Percentiles rank a stretch among this genome's conserved stretches.
These are phyloP conservation scores for Monochamus alternatus DNA, from an alignment of 2,888 invertebrate genomes.

Conservation along the genomic window DNA sequence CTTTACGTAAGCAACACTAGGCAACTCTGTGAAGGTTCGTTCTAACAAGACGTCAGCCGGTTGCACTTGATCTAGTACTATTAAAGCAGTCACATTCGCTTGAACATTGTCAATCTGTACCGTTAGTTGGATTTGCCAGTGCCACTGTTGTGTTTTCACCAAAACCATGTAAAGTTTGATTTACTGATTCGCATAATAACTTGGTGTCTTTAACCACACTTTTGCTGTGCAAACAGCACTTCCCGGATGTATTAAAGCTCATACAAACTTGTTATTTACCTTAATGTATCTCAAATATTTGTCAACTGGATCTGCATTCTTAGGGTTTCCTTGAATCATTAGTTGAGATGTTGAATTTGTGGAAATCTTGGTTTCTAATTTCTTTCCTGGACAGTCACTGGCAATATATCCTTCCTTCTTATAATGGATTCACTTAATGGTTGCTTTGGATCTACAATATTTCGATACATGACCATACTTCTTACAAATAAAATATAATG, in stretches of 20 bases:
- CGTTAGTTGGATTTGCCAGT: slow-evolving; percentile 7
- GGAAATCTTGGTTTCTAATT: background rate
- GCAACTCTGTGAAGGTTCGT: slow-evolving; percentile 9
- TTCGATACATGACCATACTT: no score
- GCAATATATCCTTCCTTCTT: no score
- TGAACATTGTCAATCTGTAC: background rate
- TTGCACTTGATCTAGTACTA: slow-evolving; percentile 17
- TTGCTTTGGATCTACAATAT: no score
- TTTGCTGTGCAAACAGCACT: slow-evolving; percentile 22
- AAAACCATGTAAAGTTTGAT: slow-evolving; percentile 10
- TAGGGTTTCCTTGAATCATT: background rate
- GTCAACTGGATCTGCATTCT: background rate
- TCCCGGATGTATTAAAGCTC: slow-evolving; percentile 18
- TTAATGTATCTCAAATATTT: background rate
- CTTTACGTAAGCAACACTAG: slow-evolving; percentile 18
- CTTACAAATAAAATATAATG: background rate
- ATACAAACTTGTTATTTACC: background rate
- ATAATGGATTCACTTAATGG: no score
- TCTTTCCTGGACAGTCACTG: no score
- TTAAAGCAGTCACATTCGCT: slow-evolving; percentile 16
- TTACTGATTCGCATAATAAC: background rate
- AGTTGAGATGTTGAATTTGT: background rate
- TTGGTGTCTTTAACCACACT: background rate
- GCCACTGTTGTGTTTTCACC: background rate
- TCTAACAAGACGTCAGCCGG: slow-evolving; percentile 10